Conservation (phyloP, 2,797 vertebrate species). For the Psittacula derbiana region DNA sequence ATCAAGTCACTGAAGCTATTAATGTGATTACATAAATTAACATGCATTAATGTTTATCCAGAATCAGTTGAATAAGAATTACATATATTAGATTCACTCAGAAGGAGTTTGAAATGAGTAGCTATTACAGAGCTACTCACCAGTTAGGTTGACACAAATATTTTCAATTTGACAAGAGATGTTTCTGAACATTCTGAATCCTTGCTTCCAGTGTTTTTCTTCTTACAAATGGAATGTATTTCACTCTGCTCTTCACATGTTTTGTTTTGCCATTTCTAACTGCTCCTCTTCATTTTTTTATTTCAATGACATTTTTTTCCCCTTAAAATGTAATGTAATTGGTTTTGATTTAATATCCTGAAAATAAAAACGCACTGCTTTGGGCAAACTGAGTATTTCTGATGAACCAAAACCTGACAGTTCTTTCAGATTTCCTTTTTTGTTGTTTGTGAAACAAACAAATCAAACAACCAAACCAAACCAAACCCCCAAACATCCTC, state of each 20-base stretch:
- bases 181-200: background rate
- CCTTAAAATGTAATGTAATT: background rate
- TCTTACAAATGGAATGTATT: background rate
- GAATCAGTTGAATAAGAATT: background rate
- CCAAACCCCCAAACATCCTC: fast-evolving
- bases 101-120: background rate
- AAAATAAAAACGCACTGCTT: background rate
- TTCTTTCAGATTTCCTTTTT: background rate
- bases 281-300: background rate
- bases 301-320: background rate
- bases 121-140: background rate
- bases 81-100: background rate
- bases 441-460: background rate
- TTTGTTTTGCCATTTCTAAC: background rate
- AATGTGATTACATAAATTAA: background rate
- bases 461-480: background rate
- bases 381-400: background rate
- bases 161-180: background rate
- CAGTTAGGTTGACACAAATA: background rate
- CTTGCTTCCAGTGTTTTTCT: background rate
- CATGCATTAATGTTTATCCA: background rate
- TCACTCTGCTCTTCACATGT: background rate
- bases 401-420: background rate
- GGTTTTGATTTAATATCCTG: background rate
- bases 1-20: background rate